Evolutionary conservation across 2,797 vertebrate species (phyloP).

Genomic region (Chloroceryle inda): DNA sequence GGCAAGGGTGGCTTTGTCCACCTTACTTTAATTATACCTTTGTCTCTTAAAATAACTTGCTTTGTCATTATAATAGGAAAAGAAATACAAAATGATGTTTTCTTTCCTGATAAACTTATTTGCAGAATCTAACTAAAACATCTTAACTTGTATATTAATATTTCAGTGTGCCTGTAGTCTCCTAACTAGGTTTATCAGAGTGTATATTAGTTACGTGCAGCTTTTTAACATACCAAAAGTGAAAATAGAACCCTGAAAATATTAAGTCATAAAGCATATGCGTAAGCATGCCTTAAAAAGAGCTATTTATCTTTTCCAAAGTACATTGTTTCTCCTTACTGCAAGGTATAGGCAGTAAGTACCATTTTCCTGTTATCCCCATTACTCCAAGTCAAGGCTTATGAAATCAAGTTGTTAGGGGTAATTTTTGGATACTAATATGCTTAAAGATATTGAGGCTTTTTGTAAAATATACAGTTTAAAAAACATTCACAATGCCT

Average conservation of each 20-base stretch:
- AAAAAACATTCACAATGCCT: neutral
- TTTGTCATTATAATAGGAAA: slow-evolving; percentile 24
- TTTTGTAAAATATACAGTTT: neutral
- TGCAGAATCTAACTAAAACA: slow-evolving; percentile 11
- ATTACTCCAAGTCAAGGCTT: neutral
- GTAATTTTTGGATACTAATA: neutral
- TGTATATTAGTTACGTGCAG: neutral
- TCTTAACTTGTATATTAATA: neutral
- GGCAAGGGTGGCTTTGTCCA: slow-evolving; percentile 51
- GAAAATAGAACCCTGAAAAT: slow-evolving; percentile 21
- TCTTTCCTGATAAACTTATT: slow-evolving; percentile 8
- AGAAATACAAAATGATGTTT: neutral
- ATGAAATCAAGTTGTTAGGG: neutral
- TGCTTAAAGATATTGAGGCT: neutral
- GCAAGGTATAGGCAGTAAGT: neutral
- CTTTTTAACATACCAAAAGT: neutral
- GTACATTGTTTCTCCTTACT: neutral
- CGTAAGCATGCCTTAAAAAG: neutral
- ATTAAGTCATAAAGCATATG: neutral
- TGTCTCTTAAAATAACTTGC: slow-evolving; percentile 51
- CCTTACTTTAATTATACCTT: slow-evolving; percentile 51
- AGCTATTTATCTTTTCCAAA: neutral
- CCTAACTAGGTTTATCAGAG: neutral
- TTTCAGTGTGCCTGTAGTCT: neutral
- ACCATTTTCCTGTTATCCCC: neutral